Evolutionary conservation across 2,888 invertebrate species (phyloP), one percentile per base, ranked within the genome.

Genomic region (Watsonalla binaria): DNA sequence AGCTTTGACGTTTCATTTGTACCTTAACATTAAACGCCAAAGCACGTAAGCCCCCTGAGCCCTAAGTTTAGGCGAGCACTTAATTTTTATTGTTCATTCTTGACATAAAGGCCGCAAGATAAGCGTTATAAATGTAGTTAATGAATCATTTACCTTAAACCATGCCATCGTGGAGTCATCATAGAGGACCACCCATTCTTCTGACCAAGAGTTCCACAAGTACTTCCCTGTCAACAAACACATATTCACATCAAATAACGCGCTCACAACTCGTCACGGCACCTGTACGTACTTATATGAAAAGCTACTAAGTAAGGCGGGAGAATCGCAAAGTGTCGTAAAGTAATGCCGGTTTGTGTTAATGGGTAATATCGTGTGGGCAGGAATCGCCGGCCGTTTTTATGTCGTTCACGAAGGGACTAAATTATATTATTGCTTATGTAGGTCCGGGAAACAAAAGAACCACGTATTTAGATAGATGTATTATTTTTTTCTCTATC

Each of bases 121-220:
- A 24, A 24, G 24, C 4, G 24, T 24, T 24, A 24, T 24, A 4
- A 24, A 24, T 24, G 4, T 24, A 24, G n/a, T n/a, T n/a, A n/a
- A 24, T 24, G 24, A 24, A 24, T 2, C 24, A 24, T 24, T 75
- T 73, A 92, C 95, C 81, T 96, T 95, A 80, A 94, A 96, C 94
- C 96, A 96, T n/a, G 95, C 94, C 88, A 97, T 92, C n/a, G 95
- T 95, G 9, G 96, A 96, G 82, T 96, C 96, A 68, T 95, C 95
- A 81, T 96, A 95, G 2, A 96, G 89, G 49, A 96, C 95, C 60
- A 96, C 94, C 95, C 95, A 96, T 77, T 96, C 96, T 78, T 96
- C 95, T 37, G 95, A 93, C 96, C 96, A 97, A 33, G 95, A 93
- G 72, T 93, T 94, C 92, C 95, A 96, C 66, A 96, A 91, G 68